Evolutionary conservation across 2,888 invertebrate species (phyloP).

Genomic region (Tanytarsus gracilentus): DNA sequence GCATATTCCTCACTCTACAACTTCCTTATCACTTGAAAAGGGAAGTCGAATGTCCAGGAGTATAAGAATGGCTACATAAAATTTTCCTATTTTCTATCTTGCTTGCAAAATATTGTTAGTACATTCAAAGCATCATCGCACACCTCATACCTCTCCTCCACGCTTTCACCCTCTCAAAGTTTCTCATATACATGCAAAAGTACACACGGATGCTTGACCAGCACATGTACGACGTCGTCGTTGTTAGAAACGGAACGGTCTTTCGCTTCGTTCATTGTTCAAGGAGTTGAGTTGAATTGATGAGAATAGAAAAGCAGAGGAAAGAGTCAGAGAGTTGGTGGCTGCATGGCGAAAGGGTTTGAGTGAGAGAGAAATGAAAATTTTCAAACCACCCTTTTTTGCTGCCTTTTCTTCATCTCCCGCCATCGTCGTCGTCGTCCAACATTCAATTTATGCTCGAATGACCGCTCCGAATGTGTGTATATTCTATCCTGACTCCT

Average conservation of each 20-base stretch:
- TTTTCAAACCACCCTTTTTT: neutral
- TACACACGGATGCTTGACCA: slow-evolving; percentile 25
- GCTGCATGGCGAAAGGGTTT: neutral
- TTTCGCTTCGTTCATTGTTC: slow-evolving; percentile 12
- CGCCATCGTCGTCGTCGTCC: neutral
- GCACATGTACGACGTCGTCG: slow-evolving; percentile 28
- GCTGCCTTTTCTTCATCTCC: neutral
- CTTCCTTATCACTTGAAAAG: too few species aligned
- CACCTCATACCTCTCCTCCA: neutral
- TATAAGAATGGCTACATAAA: slow-evolving; percentile 22
- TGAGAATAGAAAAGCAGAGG: neutral
- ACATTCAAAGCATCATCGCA: neutral
- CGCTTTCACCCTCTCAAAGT: neutral
- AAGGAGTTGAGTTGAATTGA: slow-evolving; percentile 19
- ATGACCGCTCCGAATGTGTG: slow-evolving; percentile 25
- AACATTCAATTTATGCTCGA: slow-evolving; percentile 29
- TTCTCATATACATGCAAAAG: neutral
- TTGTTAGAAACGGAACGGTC: slow-evolving; percentile 28
- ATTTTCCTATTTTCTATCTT: slow-evolving; percentile 19
- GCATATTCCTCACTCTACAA: too few species aligned
- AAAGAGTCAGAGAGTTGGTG: slow-evolving; percentile 22
- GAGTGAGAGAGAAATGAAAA: slow-evolving; percentile 13
- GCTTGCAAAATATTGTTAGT: neutral
- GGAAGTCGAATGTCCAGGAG: slow-evolving; percentile 7
- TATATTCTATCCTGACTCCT: neutral